Conservation (phyloP, 1,140 invertebrate genomes). For the Euborellia annulipes region DNA sequence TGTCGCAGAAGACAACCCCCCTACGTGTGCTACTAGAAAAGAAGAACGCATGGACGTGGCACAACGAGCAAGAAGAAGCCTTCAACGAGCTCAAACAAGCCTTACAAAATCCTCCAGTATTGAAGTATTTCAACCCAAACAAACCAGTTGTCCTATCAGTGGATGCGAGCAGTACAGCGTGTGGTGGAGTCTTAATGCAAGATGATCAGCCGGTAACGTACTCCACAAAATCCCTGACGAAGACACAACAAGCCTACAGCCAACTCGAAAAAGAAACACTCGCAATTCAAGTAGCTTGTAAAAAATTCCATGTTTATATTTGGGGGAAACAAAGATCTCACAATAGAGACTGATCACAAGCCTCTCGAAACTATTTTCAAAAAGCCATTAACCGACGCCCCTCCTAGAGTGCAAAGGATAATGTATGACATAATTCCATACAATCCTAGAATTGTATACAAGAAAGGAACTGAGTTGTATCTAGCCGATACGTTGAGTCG, state of each 20-base stretch:
- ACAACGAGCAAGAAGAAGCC: no score
- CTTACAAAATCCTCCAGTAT: slow-evolving; percentile 7
- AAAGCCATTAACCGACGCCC: slow-evolving; percentile 20
- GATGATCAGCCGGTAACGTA: slow-evolving; percentile 20
- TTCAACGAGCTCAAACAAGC: slow-evolving; percentile 18
- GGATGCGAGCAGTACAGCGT: slow-evolving; percentile 13
- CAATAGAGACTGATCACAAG: slow-evolving; percentile 24
- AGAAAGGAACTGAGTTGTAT: no score
- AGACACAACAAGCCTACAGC: slow-evolving; percentile 15
- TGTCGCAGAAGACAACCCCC: slow-evolving; percentile 15
- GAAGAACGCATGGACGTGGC: slow-evolving; percentile 18
- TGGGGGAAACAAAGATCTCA: slow-evolving; percentile 17
- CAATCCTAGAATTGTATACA: slow-evolving; percentile 10
- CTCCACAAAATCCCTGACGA: slow-evolving; percentile 11
- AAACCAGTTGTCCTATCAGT: slow-evolving; percentile 9
- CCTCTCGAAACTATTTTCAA: slow-evolving; percentile 20
- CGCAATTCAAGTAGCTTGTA: slow-evolving; percentile 5
- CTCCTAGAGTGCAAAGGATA: slow-evolving; percentile 19
- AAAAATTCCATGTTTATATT: slow-evolving; percentile 12
- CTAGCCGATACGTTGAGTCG: no score
- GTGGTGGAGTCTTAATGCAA: slow-evolving; percentile 23
- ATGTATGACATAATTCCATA: slow-evolving; percentile 1
- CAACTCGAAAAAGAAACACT: slow-evolving; percentile 22
- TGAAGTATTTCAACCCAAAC: slow-evolving; percentile 16
- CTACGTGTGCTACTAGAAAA: slow-evolving; percentile 20